These are phyloP conservation scores for Pantherophis guttatus DNA, from an alignment of 2,113 vertebrate genomes.

Conservation along the genomic window DNA sequence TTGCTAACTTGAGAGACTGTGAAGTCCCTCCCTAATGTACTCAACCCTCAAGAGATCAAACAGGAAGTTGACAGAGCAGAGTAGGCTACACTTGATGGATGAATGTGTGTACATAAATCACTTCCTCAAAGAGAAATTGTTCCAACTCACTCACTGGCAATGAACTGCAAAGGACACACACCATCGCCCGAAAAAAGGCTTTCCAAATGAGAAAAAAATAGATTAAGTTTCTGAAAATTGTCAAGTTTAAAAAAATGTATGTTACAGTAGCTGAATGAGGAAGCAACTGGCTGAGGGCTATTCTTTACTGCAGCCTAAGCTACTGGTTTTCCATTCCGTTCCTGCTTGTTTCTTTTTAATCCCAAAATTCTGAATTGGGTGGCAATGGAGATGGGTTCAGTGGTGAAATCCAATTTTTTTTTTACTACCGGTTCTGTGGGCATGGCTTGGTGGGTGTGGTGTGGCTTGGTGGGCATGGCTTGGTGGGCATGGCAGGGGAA, in stretches of 20 bases:
- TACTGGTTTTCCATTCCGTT: not conserved
- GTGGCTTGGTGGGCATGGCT: too few relatives aligned
- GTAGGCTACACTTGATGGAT: slow-evolving; percentile 51
- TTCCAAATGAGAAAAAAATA: not conserved
- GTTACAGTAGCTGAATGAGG: slow-evolving; percentile 21
- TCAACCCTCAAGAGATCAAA: slow-evolving; percentile 69
- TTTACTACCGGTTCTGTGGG: too few relatives aligned
- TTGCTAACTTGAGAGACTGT: slow-evolving; percentile 40
- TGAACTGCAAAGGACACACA: slow-evolving; percentile 51
- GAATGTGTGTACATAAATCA: slow-evolving; percentile 61
- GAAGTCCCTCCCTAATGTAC: slow-evolving; percentile 56
- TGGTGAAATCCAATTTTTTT: too few relatives aligned
- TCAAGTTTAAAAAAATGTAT: slow-evolving; percentile 26
- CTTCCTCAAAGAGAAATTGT: slow-evolving; percentile 62
- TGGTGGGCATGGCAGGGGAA: too few relatives aligned
- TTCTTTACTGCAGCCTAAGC: not conserved
- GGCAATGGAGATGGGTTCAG: not conserved
- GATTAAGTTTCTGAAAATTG: slow-evolving; percentile 26
- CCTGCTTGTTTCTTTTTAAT: not conserved
- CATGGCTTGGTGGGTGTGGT: too few relatives aligned
- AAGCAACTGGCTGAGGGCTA: not conserved
- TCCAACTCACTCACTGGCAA: slow-evolving; percentile 61
- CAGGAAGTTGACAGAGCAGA: slow-evolving; percentile 61
- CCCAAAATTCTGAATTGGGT: not conserved
- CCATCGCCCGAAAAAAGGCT: not conserved